Conservation (phyloP, 2,888 invertebrate species). For the Ophioninae sp. region DNA sequence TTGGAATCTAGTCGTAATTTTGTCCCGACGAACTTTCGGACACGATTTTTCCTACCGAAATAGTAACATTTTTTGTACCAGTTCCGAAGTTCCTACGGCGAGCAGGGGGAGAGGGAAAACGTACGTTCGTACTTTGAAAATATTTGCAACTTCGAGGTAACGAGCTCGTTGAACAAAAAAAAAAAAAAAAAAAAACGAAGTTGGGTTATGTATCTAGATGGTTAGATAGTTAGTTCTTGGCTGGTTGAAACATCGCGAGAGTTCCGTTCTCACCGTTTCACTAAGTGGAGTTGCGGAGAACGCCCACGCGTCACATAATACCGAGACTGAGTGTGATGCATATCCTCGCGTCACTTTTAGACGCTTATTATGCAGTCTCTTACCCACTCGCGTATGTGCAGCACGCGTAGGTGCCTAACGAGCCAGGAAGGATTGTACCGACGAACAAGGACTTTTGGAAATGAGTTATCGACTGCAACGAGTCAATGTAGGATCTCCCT, state of each 20-base stretch:
- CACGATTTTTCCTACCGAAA: neutral
- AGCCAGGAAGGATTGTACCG: conserved; percentile 47
- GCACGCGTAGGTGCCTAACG: conserved; percentile 46
- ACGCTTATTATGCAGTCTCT: conserved; percentile 55
- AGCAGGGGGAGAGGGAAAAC: too few relatives aligned
- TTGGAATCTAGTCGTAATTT: neutral
- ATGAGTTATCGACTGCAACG: conserved; percentile 36
- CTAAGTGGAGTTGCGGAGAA: conserved; percentile 40
- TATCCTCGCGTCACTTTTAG: conserved; percentile 49
- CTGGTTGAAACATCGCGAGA: conserved; percentile 25
- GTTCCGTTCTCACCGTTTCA: conserved; percentile 36
- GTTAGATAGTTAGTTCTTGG: neutral
- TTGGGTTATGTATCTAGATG: neutral
- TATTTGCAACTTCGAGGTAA: neutral
- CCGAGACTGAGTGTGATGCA: conserved; percentile 52
- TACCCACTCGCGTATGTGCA: conserved; percentile 38
- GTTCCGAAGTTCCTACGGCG: neutral
- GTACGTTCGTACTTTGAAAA: neutral
- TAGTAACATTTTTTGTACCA: neutral
- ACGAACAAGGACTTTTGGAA: conserved; percentile 36
- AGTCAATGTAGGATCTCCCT: conserved; percentile 9
- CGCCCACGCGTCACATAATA: conserved; percentile 61
- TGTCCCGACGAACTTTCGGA: neutral
- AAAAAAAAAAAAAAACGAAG: neutral
- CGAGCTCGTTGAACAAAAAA: neutral